A percentile compares a stretch with the other conserved stretches of the same genome.
Conservation (phyloP, 2,113 vertebrate genomes). For the Gorsachius goisagi region DNA sequence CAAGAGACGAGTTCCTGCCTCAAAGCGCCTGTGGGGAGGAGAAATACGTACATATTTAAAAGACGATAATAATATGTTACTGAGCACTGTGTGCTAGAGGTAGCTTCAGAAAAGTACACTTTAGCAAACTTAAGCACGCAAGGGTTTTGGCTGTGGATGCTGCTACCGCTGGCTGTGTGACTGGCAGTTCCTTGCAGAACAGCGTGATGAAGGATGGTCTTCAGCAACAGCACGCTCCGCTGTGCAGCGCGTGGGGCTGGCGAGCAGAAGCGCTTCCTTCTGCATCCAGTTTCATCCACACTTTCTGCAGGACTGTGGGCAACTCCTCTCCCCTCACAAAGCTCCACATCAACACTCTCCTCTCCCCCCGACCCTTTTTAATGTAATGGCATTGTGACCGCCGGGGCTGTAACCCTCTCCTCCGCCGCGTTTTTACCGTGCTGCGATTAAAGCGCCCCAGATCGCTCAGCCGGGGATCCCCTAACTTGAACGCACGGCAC, state of each 20-base stretch:
- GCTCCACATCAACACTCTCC: background rate
- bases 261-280: background rate
- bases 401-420: background rate
- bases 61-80: rapidly evolving
- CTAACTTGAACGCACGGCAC: background rate
- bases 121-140: background rate
- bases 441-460: background rate
- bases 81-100: background rate
- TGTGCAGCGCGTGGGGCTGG: background rate
- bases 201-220: background rate
- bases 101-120: background rate
- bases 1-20: background rate
- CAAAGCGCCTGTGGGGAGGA: background rate
- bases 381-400: rapidly evolving
- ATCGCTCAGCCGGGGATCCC: background rate
- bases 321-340: background rate
- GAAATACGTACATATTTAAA: background rate
- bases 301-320: background rate
- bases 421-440: background rate
- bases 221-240: background rate
- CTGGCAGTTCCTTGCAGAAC: background rate
- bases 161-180: background rate
- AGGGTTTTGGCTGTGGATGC: background rate
- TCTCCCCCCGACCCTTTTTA: background rate
- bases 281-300: background rate